Evolutionary conservation across 1,140 invertebrate genomes (phyloP).

Genomic region (Agrilus planipennis): DNA sequence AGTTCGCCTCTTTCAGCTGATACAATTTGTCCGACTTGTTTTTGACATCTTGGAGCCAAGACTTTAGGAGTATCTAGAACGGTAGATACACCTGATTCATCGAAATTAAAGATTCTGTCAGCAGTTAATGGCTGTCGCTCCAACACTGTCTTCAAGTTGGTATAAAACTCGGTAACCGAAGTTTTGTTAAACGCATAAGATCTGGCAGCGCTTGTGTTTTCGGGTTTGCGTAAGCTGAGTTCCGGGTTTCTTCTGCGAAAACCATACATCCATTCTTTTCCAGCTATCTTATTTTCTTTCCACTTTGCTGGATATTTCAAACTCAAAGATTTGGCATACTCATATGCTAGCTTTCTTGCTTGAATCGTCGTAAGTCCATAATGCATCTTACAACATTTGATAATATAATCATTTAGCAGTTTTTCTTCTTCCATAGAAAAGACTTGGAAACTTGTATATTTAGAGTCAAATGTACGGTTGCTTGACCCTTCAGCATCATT

Average conservation of each 20-base stretch:
- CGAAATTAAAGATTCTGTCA: slow-evolving; percentile 15
- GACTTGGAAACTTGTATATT: no score
- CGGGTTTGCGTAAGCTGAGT: neutral
- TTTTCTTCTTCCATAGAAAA: slow-evolving; percentile 3
- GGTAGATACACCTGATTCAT: slow-evolving; percentile 17
- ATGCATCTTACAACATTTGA: neutral
- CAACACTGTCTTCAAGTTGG: slow-evolving; percentile 1
- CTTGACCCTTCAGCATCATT: no score
- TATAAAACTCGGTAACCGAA: slow-evolving; percentile 3
- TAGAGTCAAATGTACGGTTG: no score
- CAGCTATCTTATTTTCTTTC: neutral
- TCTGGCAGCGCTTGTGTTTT: neutral
- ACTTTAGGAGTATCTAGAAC: slow-evolving; percentile 14
- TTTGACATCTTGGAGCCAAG: slow-evolving; percentile 11
- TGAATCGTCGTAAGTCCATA: neutral
- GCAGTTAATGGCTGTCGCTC: neutral
- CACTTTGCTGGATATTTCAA: neutral
- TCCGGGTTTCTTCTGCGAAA: neutral
- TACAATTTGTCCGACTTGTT: slow-evolving; percentile 27
- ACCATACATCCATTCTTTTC: neutral
- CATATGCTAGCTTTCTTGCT: neutral
- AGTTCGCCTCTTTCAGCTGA: slow-evolving; percentile 30
- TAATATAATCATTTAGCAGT: slow-evolving; percentile 1
- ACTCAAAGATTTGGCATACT: neutral
- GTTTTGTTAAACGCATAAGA: slow-evolving; percentile 14